phyloP scores from a whole-genome alignment of 2,797 vertebrate genomes.

The Lacerta agilis region DNA sequence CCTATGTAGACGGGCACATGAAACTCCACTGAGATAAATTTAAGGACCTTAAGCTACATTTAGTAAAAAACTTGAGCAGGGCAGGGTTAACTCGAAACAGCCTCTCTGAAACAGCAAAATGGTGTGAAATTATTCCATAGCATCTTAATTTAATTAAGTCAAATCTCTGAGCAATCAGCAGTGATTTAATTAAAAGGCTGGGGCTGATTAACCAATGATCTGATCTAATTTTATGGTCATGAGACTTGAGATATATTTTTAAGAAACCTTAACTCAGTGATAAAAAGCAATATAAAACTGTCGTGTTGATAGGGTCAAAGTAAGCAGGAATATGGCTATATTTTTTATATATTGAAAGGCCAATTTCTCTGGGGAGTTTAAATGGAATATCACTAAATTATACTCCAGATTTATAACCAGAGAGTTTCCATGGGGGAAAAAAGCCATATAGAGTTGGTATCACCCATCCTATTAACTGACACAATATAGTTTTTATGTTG shows the following conservation, averaged over 20 bases:
- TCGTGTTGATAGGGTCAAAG: not conserved
- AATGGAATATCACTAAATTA: not conserved
- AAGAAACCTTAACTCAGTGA: not conserved
- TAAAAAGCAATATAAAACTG: not conserved
- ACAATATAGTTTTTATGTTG: not conserved
- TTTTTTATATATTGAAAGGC: not conserved
- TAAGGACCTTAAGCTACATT: not conserved
- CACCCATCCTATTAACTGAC: not conserved
- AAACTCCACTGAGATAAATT: not conserved
- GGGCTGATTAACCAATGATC: constrained; percentile 10
- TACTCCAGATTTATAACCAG: not conserved
- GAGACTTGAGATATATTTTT: not conserved
- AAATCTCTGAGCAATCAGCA: not conserved
- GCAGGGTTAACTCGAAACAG: not conserved
- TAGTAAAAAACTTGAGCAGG: not conserved
- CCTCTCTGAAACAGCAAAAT: not conserved
- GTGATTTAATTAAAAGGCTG: constrained; percentile 15
- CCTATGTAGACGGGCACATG: not conserved
- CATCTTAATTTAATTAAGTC: not conserved
- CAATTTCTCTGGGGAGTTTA: not conserved
- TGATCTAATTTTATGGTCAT: constrained; percentile 20
- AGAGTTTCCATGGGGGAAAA: not conserved
- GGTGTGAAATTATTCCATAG: not conserved
- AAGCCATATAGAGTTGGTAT: not conserved
- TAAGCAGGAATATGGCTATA: not conserved